Base-by-base conservation (phyloP, 64 coral and sea anemone genomes). In the Exaiptasia diaphana region DNA sequence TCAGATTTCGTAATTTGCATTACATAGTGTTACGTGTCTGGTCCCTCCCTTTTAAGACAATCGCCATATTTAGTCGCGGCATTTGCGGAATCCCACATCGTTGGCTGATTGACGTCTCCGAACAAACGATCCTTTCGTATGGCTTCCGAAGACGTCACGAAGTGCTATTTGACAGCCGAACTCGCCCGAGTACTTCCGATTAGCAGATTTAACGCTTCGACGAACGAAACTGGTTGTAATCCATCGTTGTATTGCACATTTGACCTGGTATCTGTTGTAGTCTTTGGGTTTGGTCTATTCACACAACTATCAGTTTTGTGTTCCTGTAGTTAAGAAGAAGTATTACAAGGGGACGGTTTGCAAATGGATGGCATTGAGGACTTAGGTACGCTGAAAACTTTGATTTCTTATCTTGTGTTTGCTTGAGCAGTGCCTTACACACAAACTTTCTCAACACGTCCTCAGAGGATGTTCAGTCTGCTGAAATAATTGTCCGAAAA, bases 281-380 rank as follows among this genome's bases (percentile, higher is more conserved):
- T 65, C 38, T 65, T 35, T 65, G 61, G 61, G 61, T 65, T 65
- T 65, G 61, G 61, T 65, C 61, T 65, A 65, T 28, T 13, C 38
- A 20, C 61, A 7, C 14, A 65, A 35, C 61, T 65, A 31, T 65
- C 61, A n/a, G 12, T 65, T 37, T 65, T 65, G 30, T 65, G 61
- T 65, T 38, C 3, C 0, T n/a, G 61, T 35, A 35, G 61, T 65
- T 14, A 35, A 20, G 31, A 35, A 65, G 38, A 26, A 65, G 31
- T 35, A 20, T 65, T 65, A 3, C 30, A 35, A 65, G 38, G 61
- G 15, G 10, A 38, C 13, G 61, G 2, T 5, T 65, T 10, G 2
- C 18, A 34, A 13, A 65, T 65, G 61, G 61, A 65, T 7, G 61
- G 61, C 11, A 65, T 65, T 28, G 61, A 65, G 21, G 61, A 65